Evolutionary conservation across 2,797 vertebrate genomes (phyloP).

Genomic region (Tympanoctomys barrerae): DNA sequence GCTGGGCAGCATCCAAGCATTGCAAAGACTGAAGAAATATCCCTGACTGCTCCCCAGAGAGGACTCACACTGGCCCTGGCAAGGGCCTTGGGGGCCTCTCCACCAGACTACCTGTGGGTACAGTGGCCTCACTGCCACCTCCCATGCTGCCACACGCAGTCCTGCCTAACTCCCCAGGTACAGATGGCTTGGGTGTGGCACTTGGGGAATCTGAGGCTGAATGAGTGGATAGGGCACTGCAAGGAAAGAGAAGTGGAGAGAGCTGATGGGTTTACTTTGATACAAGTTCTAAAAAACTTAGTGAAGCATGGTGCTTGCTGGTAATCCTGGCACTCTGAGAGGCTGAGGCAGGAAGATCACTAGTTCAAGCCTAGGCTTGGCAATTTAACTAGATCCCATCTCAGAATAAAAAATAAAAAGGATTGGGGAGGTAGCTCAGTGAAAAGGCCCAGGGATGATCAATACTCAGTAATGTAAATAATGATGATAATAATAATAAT

Average conservation of each 20-base stretch:
- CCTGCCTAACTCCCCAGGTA: not conserved
- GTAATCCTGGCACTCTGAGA: not conserved
- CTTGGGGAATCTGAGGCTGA: not conserved
- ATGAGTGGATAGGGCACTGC: not conserved
- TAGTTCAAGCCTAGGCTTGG: not conserved
- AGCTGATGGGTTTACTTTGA: not conserved
- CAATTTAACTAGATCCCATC: not conserved
- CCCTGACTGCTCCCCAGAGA: not conserved
- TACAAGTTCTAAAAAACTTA: not conserved
- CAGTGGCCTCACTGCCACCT: not conserved
- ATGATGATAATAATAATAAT: not conserved
- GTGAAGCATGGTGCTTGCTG: not conserved
- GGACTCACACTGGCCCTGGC: not conserved
- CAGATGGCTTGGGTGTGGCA: not conserved
- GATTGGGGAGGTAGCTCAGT: not conserved
- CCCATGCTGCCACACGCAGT: accelerated
- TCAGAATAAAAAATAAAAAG: not conserved
- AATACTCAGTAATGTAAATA: not conserved
- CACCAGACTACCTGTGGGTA: not conserved
- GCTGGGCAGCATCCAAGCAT: not conserved
- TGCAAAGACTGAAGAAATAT: not conserved
- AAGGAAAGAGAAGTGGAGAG: not conserved
- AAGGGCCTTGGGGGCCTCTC: not conserved
- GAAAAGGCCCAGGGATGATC: not conserved
- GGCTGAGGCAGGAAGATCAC: not conserved